Evolutionary conservation across 2,888 invertebrate species (phyloP), one percentile per base, ranked within the genome.

Genomic region (Nebria salina): DNA sequence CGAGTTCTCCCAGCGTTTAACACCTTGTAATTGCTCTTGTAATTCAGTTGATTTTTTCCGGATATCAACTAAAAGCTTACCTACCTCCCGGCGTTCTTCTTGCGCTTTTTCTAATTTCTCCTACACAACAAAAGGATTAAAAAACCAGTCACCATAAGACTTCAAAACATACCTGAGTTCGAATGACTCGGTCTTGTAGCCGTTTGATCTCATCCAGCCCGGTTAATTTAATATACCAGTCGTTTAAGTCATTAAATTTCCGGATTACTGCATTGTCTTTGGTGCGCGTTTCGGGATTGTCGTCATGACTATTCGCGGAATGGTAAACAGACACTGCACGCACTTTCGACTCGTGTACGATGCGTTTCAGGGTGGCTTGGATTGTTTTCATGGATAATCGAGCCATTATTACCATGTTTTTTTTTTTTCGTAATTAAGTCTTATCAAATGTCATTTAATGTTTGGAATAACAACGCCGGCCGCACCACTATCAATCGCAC

Each of bases 171-270:
- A 92, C 92, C 90, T 92, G 92, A 43, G 94, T 93, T 85, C 92
- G 90, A 1, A 95, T 90, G 0, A 96, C 96, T 75, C 93, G 91
- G 83, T 92, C 92, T 86, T 96, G 96, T 54, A 95, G 93, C 43
- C 91, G 90, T 90, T 93, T 92, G 4, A 96, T 95, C 88, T 95
- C 95, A 83, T 94, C 93, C 75, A 96, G 90, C 1, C 96, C 96
- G 6, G 95, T 94, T 77, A 95, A 90, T 85, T 93, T 92, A 86
- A 95, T 95, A 88, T 95, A 95, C 88, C 90, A 91, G 42, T 87
- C 87, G 72, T 93, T 91, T 76, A 92, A 83, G 75, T 91, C 90
- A 72, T 88, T 89, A 7, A 92, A 85, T 85, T 87, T 89, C 86
- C 87, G 85, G 88, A 89, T 86, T 79, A 87, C 83, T 68, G 86